Conservation (phyloP, 2,888 invertebrate genomes). For the Epinotia demarniana region DNA sequence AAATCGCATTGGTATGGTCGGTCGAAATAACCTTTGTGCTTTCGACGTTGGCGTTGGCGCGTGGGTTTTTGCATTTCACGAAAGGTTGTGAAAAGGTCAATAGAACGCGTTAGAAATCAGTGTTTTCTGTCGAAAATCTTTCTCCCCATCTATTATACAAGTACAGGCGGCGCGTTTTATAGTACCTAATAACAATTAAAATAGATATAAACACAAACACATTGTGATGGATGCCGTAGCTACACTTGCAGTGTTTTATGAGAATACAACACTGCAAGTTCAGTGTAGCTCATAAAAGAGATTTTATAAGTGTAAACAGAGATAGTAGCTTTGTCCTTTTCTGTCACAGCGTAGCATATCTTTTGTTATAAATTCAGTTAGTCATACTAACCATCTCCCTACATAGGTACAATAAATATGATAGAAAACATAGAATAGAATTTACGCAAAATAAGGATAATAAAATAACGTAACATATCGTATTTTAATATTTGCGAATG, state of each 20-base stretch:
- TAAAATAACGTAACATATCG: slow-evolving; percentile 18
- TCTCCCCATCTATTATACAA: background rate
- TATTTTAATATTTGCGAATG: slow-evolving; percentile 13
- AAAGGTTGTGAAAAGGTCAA: background rate
- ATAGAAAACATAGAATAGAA: slow-evolving; percentile 36
- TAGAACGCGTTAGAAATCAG: background rate
- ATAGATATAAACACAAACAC: background rate
- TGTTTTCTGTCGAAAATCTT: background rate
- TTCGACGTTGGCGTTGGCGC: background rate
- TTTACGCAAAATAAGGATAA: slow-evolving; percentile 24
- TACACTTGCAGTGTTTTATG: no score
- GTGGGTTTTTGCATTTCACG: background rate
- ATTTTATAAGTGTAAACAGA: no score
- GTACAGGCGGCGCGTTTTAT: background rate
- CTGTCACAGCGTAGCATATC: slow-evolving; percentile 34
- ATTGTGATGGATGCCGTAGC: background rate
- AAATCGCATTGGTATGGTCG: background rate
- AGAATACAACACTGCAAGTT: no score
- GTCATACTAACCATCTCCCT: slow-evolving; percentile 40
- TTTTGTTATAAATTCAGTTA: slow-evolving; percentile 36
- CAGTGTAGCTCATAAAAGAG: no score
- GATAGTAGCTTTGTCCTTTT: slow-evolving; percentile 31
- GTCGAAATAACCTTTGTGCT: background rate
- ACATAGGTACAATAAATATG: slow-evolving; percentile 18
- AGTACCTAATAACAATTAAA: background rate